phyloP scores from a whole-genome alignment of 2,888 invertebrate genomes.

The Machimus rusticus region DNA sequence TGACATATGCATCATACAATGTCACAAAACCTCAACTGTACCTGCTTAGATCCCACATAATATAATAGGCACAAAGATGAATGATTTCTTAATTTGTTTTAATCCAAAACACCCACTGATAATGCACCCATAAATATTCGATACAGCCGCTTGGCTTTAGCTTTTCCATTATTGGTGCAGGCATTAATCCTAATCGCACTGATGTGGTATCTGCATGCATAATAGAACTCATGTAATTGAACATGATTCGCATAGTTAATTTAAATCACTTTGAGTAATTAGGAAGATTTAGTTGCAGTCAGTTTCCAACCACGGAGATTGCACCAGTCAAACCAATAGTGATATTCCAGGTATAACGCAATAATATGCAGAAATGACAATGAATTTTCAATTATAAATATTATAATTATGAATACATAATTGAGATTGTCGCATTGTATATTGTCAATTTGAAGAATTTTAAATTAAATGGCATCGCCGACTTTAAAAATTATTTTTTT shows the following conservation, averaged over 20 bases:
- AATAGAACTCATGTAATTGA: conserved; percentile 9
- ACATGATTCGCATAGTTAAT: conserved; percentile 24
- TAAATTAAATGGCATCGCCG: too few species aligned
- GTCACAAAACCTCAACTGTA: neutral
- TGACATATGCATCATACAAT: too few species aligned
- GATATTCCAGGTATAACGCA: neutral
- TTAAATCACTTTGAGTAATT: conserved; percentile 28
- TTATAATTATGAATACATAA: neutral
- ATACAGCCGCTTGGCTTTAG: neutral
- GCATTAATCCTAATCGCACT: conserved; percentile 21
- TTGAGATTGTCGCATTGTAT: neutral
- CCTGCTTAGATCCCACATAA: neutral
- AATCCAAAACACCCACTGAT: neutral
- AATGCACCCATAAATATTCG: neutral
- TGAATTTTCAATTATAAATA: neutral
- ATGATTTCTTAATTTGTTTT: neutral
- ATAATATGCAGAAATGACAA: neutral
- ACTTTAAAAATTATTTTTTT: too few species aligned
- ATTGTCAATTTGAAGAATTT: neutral
- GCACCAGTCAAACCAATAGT: neutral
- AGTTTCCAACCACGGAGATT: neutral
- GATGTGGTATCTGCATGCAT: conserved; percentile 19
- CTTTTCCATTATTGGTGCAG: neutral
- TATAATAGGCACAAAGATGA: neutral
- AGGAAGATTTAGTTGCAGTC: neutral